These are phyloP conservation scores for Drosophila dives DNA, from an alignment of 2,888 invertebrate species.

Conservation along the genomic window DNA sequence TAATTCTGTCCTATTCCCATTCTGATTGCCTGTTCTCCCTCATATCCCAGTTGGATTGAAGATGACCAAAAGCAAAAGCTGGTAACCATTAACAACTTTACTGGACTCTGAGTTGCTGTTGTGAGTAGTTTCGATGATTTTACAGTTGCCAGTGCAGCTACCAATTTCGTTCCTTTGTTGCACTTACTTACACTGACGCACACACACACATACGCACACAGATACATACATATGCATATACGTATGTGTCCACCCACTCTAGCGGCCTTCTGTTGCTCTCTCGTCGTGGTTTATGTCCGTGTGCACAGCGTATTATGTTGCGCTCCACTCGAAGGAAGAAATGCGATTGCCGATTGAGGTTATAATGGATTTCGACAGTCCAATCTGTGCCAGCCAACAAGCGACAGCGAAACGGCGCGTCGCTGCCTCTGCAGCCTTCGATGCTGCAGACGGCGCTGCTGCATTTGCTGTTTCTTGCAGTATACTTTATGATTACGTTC, in stretches of 20 bases:
- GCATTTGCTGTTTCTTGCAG: slow-evolving; percentile 45
- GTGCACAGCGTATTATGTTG: slow-evolving; percentile 54
- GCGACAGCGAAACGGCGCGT: slow-evolving; percentile 28
- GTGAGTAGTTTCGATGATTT: slow-evolving; percentile 49
- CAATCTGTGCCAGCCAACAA: slow-evolving; percentile 60
- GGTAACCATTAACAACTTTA: slow-evolving; percentile 42
- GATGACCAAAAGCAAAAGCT: slow-evolving; percentile 54
- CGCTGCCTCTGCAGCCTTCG: slow-evolving; percentile 28
- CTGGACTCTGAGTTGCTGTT: slow-evolving; percentile 19
- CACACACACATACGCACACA: slow-evolving; percentile 8
- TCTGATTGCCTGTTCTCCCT: slow-evolving; percentile 18
- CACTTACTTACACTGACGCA: slow-evolving; percentile 27
- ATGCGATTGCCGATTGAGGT: slow-evolving; percentile 81
- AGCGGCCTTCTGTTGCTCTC: slow-evolving; percentile 13
- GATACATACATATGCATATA: not conserved
- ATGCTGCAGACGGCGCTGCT: slow-evolving; percentile 29
- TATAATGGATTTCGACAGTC: slow-evolving; percentile 83
- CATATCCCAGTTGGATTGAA: slow-evolving; percentile 40
- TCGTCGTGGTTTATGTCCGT: slow-evolving; percentile 57
- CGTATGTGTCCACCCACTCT: slow-evolving; percentile 13
- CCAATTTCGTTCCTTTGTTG: slow-evolving; percentile 36
- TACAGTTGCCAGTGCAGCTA: slow-evolving; percentile 43
- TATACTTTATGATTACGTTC: slow-evolving; percentile 66
- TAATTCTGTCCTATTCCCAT: slow-evolving; percentile 33
- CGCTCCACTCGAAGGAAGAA: slow-evolving; percentile 80